A percentile compares a stretch with the other conserved stretches of the same genome.
Conservation (phyloP, 2,797 vertebrate genomes). For the Lophotriccus pileatus region DNA sequence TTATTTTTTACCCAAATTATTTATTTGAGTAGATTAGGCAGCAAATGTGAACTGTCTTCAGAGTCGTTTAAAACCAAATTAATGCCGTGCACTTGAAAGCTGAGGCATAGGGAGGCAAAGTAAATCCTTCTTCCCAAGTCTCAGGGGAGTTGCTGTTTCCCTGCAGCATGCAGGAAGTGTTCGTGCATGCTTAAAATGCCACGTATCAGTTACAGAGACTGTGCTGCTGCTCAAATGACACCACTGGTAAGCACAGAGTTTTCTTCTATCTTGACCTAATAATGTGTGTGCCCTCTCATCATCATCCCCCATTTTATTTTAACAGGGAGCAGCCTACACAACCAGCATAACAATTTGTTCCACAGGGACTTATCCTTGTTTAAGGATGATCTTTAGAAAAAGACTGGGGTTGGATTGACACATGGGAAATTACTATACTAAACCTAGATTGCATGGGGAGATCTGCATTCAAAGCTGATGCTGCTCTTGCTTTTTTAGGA, state of each 20-base stretch:
- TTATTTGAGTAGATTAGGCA: neutral
- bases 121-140: neutral
- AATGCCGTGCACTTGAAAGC: neutral
- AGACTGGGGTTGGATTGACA: neutral
- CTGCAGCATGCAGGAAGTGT: neutral
- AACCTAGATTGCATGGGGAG: neutral
- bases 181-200: neutral
- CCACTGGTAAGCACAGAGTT: neutral
- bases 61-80: neutral
- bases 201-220: neutral
- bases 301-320: neutral
- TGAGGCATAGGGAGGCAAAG: neutral
- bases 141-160: neutral
- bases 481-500: neutral
- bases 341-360: neutral
- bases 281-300: neutral
- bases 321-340: neutral
- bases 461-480: neutral
- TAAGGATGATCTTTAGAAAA: neutral
- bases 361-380: neutral
- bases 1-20: neutral
- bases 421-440: neutral
- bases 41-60: neutral
- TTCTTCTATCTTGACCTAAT: neutral
- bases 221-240: neutral